Conservation (phyloP, 2,113 vertebrate genomes). For the Neogale vison region DNA sequence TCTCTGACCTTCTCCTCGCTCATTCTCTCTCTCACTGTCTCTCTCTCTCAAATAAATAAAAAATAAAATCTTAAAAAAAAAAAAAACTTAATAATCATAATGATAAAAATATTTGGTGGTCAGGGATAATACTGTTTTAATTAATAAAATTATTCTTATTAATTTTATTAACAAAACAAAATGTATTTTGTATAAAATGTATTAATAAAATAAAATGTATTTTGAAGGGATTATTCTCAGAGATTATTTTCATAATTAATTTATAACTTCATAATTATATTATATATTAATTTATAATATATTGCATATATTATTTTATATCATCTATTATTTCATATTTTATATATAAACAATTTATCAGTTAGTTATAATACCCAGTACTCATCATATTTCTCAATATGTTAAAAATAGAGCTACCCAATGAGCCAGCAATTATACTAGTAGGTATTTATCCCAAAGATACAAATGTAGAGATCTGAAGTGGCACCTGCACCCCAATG, state of each 20-base stretch:
- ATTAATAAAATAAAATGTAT: not conserved
- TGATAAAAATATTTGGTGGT: not conserved
- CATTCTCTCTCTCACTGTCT: no score
- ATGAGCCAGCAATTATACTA: not conserved
- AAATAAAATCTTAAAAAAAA: no score
- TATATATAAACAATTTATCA: not conserved
- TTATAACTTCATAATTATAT: not conserved
- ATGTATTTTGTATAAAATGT: not conserved
- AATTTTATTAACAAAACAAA: not conserved
- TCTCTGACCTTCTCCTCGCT: no score
- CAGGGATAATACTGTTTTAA: not conserved
- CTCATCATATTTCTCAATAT: not conserved
- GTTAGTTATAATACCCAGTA: not conserved
- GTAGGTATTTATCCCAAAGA: not conserved
- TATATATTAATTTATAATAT: no score
- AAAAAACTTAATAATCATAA: no score
- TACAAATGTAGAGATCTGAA: not conserved
- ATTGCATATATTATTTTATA: no score
- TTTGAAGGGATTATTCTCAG: not conserved
- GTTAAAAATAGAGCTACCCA: not conserved
- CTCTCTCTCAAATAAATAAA: no score
- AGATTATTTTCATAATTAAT: not conserved
- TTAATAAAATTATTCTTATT: no score
- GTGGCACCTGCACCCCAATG: not conserved
- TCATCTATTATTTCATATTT: no score